Evolutionary conservation across 2,113 vertebrate species (phyloP).

Genomic region (Rhadina sibilatrix): DNA sequence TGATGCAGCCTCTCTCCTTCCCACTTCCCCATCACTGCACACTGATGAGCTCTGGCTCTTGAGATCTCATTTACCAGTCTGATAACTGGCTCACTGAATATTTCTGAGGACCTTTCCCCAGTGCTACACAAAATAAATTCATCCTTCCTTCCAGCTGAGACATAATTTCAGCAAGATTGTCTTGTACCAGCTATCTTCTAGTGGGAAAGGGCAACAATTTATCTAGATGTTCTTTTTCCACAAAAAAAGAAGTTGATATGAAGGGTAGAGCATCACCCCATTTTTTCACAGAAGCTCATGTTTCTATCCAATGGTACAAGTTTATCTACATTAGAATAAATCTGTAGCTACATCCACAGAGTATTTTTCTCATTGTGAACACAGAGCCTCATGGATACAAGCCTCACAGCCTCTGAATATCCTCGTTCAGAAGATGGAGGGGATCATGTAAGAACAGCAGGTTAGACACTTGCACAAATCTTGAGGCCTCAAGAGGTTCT

Average conservation of each 20-base stretch:
- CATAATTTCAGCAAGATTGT: conserved; percentile 39
- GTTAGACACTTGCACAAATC: neutral
- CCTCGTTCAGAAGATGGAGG: neutral
- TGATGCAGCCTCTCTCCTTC: neutral
- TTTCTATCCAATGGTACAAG: neutral
- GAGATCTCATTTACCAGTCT: conserved; percentile 67
- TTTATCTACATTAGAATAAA: neutral
- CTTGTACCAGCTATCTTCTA: neutral
- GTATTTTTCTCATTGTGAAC: neutral
- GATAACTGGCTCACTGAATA: conserved; percentile 35
- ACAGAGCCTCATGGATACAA: neutral
- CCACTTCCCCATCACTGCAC: conserved; percentile 2
- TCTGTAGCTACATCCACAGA: neutral
- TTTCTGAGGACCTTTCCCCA: conserved; percentile 38
- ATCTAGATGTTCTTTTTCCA: neutral
- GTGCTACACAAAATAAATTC: conserved; percentile 48
- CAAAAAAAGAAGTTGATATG: neutral
- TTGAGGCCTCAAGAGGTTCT: neutral
- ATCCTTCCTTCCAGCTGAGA: conserved; percentile 27
- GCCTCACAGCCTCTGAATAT: neutral
- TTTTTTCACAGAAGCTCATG: neutral
- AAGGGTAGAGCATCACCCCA: neutral
- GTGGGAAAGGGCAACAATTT: neutral
- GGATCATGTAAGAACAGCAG: neutral
- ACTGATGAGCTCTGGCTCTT: conserved; percentile 20